Base-by-base conservation (phyloP, 2,888 invertebrate genomes). In the Calliscelio sp. region DNA sequence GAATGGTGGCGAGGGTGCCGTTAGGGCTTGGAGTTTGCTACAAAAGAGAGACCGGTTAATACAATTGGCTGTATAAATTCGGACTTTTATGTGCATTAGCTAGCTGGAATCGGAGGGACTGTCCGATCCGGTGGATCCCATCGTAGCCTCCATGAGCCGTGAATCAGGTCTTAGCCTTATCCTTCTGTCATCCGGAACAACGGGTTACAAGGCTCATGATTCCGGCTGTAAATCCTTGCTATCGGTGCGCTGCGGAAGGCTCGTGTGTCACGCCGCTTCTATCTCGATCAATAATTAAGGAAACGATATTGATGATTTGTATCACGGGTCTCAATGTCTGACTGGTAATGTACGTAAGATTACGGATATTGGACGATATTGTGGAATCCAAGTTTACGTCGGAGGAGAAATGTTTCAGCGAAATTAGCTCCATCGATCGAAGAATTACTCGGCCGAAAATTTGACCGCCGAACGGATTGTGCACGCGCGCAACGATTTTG, bases 191-290 rank as follows among this genome's bases (percentile, higher is more conserved):
- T 83, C 71, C 75, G 79, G 80, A 84, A 81, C 83, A 86, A 86
- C 81, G 85, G 86, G 85, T 85, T 87, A 89, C 88, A 87, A 84
- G 86, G 86, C 79, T 87, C 85, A 86, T 88, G 88, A 90, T 89
- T 89, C 88, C 87, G 84, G 82, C 85, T 86, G 87, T 91, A 90
- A 91, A 91, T 90, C 89, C 88, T 73, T 73, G 78, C 77, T 90
- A 91, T 91, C 90, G 86, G 86, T 82, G 61, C 78, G 61, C 70
- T 82, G 82, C 84, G 81, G 84, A 83, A 81, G 83, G 81, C 65
- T 59, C 65, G 78, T 71, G 85, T 86, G 81, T 71, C 63, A 84
- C 35, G 53, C 51, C 20, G 83, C 57, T 28, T 57, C 32, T 77
- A 82, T 82, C 82, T 82, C 63, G 82, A 78, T 82, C 77, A 78